Conservation (phyloP, 2,888 invertebrate genomes). For the Ichneumoninae sp. region DNA sequence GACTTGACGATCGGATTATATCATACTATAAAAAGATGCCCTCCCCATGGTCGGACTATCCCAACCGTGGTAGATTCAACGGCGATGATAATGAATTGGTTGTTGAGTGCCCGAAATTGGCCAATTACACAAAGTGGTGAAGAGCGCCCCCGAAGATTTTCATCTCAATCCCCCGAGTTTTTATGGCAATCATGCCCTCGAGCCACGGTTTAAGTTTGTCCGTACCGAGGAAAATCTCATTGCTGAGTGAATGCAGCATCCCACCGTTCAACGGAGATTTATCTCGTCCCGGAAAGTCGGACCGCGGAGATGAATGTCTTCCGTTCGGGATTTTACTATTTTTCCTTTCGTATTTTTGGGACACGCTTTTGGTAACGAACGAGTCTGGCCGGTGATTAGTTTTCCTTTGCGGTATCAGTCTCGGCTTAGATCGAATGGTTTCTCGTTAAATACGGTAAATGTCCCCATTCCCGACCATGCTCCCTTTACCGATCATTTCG, state of each 20-base stretch:
- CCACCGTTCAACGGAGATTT: conserved; percentile 50
- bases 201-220: conserved; percentile 20
- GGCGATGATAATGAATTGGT: conserved; percentile 81
- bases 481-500: no score
- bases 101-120: conserved; percentile 81
- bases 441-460: neutral
- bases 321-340: conserved; percentile 12
- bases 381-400: conserved; percentile 32
- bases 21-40: conserved; percentile 51
- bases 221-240: conserved; percentile 51
- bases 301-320: conserved; percentile 59
- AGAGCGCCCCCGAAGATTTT: conserved; percentile 76
- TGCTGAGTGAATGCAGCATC: conserved; percentile 53
- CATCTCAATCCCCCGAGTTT: conserved; percentile 74
- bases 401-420: conserved; percentile 21
- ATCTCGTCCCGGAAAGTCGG: conserved; percentile 60
- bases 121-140: conserved; percentile 76
- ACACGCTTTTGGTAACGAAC: conserved; percentile 50
- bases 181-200: conserved; percentile 70
- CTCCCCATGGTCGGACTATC: conserved; percentile 37
- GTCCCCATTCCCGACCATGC: no score
- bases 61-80: conserved; percentile 69
- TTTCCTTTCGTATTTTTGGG: conserved; percentile 37
- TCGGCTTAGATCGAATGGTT: conserved; percentile 15
- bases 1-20: conserved; percentile 77